Evolutionary conservation across 2,113 vertebrate genomes (phyloP).

Genomic region (Forbesichthys papilliferus): DNA sequence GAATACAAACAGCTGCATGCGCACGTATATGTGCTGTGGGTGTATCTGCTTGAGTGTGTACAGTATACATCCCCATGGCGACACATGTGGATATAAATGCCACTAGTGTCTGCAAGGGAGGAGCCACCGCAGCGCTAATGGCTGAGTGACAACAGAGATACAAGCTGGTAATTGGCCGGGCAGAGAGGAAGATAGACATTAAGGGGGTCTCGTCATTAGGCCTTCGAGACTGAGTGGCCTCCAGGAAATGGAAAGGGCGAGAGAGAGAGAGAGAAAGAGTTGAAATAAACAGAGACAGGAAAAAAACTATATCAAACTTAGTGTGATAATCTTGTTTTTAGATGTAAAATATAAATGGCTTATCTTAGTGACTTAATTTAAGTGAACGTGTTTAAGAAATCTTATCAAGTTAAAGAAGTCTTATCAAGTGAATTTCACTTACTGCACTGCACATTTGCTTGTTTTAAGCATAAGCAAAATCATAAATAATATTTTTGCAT

Average conservation of each 20-base stretch:
- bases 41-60: slow-evolving; percentile 6
- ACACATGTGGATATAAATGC: slow-evolving; percentile 44
- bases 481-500: neutral
- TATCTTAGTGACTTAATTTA: too few species aligned
- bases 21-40: neutral
- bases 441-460: neutral
- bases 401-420: too few species aligned
- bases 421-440: neutral
- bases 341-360: too few species aligned
- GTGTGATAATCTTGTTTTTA: neutral
- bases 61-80: slow-evolving; percentile 13
- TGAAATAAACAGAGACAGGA: neutral
- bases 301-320: too few species aligned
- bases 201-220: slow-evolving; percentile 50
- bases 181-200: slow-evolving; percentile 58
- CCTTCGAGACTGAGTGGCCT: slow-evolving; percentile 6
- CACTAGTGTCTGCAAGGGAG: slow-evolving; percentile 21
- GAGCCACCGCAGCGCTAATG: slow-evolving; percentile 5
- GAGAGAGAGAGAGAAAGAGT: slow-evolving; percentile 6
- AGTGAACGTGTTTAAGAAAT: too few species aligned
- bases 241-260: neutral
- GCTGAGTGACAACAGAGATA: slow-evolving; percentile 24
- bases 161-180: slow-evolving; percentile 46
- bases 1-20: neutral
- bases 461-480: neutral